Evolutionary conservation across 1,140 invertebrate genomes (phyloP), one percentile per base, ranked within the genome.

Genomic region (Stegodyphus mimosarum): DNA sequence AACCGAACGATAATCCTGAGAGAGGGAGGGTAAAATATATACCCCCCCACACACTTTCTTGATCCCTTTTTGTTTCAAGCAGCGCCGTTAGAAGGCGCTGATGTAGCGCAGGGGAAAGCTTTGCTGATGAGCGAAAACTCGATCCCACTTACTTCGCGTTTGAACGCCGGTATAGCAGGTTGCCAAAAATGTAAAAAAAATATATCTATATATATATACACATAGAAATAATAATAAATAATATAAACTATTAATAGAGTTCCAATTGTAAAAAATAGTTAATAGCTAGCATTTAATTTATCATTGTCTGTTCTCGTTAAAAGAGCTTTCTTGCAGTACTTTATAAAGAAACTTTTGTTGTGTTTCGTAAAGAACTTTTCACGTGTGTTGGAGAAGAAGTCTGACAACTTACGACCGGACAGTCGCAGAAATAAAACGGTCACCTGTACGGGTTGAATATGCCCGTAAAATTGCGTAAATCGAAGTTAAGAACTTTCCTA

Each of bases 31-130:
- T 17, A 51, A 70, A 13, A 13, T 6, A 73, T 71, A 52, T 70
- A 18, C n/a, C 80, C 60, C 48, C 53, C 52, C 72, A 13, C 33
- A 51, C 67, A 60, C 53, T 13, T 17, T 76, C 33, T 64, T 6
- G 52, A 73, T 55, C 66, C 81, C 71, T 64, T 70, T 72, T 84
- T 84, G 81, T 84, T 84, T 84, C 81, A 69, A 76, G 60, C 18
- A 73, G 13, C 51, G 55, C 51, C 81, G 73, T 9, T 50, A 84
- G 81, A 66, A 66, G 81, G 71, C 81, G 81, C 81, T 84, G 53
- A 11, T 60, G 49, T 17, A 7, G 71, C 13, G 1, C 49, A 13
- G 49, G 55, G 71, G 33, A 15, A 60, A 50, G n/a, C 50, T 69
- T 48, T 7, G 63, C 10, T 10, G 63, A 33, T 75, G 63, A 48